Evolutionary conservation across 35 echinoderm and acorn worm species (phyloP).

Genomic region (Acanthaster planci): DNA sequence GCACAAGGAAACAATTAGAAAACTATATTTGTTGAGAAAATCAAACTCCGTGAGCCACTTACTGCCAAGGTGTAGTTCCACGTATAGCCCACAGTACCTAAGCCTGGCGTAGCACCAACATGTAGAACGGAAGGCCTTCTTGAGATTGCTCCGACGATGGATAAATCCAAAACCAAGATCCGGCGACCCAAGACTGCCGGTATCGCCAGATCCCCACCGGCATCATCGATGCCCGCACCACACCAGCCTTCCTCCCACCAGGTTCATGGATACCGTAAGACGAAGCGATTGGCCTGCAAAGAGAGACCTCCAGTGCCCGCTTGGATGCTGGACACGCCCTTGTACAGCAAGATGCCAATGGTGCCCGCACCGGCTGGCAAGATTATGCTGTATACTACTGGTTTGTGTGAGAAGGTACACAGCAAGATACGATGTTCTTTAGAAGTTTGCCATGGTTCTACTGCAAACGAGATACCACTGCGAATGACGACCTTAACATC

Average conservation of each 20-base stretch:
- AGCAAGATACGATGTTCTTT: too few relatives aligned
- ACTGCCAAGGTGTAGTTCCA: too few relatives aligned
- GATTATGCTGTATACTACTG: conserved; percentile 71
- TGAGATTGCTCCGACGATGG: too few relatives aligned
- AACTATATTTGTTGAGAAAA: too few relatives aligned
- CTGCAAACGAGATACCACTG: too few relatives aligned
- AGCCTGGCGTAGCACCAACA: too few relatives aligned
- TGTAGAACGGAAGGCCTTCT: too few relatives aligned
- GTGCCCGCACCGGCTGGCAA: conserved; percentile 67
- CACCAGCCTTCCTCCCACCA: neutral
- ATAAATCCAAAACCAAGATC: neutral
- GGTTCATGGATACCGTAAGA: neutral
- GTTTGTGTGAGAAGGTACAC: conserved; percentile 73
- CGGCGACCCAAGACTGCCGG: neutral
- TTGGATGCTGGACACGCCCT: conserved; percentile 74
- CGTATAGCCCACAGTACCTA: too few relatives aligned
- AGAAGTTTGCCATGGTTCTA: too few relatives aligned
- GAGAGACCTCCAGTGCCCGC: conserved; percentile 57
- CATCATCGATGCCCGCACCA: neutral
- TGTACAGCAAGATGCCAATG: conserved; percentile 86
- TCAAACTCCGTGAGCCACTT: too few relatives aligned
- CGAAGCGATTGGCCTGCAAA: neutral
- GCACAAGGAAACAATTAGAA: too few relatives aligned
- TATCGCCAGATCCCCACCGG: neutral
- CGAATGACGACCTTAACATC: too few relatives aligned